Conservation (phyloP, 2,113 vertebrate genomes). For the Silurus asotus region DNA sequence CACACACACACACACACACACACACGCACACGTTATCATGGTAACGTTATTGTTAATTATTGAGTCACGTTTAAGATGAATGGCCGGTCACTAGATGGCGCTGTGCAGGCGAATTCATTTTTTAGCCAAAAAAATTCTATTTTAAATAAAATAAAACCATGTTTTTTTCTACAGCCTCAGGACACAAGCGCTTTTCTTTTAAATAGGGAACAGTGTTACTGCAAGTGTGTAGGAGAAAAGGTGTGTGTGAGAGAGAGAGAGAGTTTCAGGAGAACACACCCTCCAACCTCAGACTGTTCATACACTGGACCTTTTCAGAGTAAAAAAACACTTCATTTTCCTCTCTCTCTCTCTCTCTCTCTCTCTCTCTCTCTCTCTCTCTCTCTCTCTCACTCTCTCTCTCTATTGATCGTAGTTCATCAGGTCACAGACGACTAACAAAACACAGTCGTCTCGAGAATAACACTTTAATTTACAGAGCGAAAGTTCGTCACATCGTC, state of each 20-base stretch:
- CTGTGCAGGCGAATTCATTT: too few species aligned
- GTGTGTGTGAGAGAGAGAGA: not conserved
- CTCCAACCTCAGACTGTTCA: not conserved
- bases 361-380: not conserved
- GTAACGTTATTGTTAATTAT: too few species aligned
- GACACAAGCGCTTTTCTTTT: not conserved
- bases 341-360: not conserved
- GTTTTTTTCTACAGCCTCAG: not conserved
- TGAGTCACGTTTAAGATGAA: too few species aligned
- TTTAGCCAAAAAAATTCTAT: too few species aligned
- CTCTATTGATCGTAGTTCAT: too few species aligned
- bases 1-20: too few species aligned
- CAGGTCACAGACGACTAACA: not conserved
- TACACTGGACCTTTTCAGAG: constrained; percentile 4
- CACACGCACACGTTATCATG: too few species aligned
- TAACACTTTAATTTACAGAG: not conserved
- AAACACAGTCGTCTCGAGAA: not conserved
- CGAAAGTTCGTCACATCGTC: not conserved
- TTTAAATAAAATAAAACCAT: too few species aligned
- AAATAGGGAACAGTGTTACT: not conserved
- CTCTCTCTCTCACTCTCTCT: not conserved
- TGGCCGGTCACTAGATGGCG: too few species aligned
- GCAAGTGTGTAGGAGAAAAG: not conserved
- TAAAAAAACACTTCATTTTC: not conserved
- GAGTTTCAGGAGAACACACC: not conserved